A percentile compares a stretch with the other conserved stretches of the same genome.
Conservation (phyloP, 2,113 vertebrate species). For the Nipponia nippon region DNA sequence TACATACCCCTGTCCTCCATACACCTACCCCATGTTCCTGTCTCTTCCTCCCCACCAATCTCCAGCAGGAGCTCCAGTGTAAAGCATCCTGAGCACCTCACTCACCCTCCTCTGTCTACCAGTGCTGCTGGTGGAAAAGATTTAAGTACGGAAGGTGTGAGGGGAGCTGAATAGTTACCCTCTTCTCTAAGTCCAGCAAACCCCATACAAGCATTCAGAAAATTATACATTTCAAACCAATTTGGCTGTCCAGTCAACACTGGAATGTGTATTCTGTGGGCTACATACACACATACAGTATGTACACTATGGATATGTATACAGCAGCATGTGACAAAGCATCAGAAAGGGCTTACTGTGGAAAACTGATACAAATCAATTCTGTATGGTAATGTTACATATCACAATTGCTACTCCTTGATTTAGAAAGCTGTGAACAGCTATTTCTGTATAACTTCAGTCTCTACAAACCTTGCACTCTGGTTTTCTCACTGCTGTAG, state of each 20-base stretch:
- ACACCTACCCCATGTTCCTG: neutral
- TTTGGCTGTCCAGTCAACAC: neutral
- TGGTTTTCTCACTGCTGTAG: accelerated
- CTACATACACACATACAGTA: neutral
- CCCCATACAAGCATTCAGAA: neutral
- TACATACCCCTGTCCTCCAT: neutral
- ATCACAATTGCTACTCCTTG: neutral
- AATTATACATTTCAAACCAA: neutral
- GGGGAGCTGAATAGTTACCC: neutral
- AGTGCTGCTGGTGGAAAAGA: neutral
- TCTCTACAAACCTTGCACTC: neutral
- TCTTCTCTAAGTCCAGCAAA: neutral
- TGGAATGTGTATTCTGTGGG: accelerated
- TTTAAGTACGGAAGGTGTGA: neutral
- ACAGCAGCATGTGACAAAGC: neutral
- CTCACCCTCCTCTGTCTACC: neutral
- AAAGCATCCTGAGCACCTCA: neutral
- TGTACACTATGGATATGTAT: neutral
- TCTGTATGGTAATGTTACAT: neutral
- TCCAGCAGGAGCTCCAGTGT: neutral
- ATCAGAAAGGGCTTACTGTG: neutral
- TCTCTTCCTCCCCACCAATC: neutral
- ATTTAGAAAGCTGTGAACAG: neutral
- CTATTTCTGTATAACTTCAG: neutral
- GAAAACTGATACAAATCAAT: neutral